Conservation (phyloP, 2,113 vertebrate genomes). For the Carlito syrichta region DNA sequence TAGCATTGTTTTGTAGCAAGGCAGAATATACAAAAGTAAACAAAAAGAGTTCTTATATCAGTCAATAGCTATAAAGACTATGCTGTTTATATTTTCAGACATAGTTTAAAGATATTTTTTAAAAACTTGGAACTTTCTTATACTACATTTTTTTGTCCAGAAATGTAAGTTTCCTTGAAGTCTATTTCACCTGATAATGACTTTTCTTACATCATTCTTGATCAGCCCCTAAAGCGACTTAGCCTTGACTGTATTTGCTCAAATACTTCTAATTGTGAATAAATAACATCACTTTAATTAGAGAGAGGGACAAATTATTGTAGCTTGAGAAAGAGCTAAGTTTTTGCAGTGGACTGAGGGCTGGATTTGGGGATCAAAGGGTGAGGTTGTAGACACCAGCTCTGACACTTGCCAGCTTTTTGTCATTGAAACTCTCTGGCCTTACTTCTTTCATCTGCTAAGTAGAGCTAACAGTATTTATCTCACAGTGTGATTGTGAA, state of each 20-base stretch:
- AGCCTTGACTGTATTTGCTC: not conserved
- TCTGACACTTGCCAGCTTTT: not conserved
- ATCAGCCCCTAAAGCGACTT: not conserved
- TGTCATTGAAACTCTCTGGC: not conserved
- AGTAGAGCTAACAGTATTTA: not conserved
- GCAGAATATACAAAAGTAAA: not conserved
- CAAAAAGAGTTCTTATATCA: not conserved
- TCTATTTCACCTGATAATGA: not conserved
- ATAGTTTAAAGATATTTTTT: slow-evolving; percentile 6
- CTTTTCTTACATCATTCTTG: slow-evolving; percentile 21
- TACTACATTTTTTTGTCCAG: not conserved
- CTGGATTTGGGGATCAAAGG: not conserved
- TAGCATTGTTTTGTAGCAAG: not conserved
- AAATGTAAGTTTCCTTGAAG: slow-evolving; percentile 16
- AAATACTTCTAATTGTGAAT: not conserved
- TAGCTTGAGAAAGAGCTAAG: not conserved
- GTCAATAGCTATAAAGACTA: not conserved
- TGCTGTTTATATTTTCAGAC: not conserved
- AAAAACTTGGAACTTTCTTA: not conserved
- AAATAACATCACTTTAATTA: not conserved
- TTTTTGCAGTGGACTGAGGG: not conserved
- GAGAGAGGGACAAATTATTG: not conserved
- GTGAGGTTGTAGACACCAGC: not conserved
- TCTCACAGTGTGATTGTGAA: not conserved
- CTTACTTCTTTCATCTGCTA: not conserved